Evolutionary conservation across 2,888 invertebrate genomes (phyloP).

Genomic region (Laothoe populi): DNA sequence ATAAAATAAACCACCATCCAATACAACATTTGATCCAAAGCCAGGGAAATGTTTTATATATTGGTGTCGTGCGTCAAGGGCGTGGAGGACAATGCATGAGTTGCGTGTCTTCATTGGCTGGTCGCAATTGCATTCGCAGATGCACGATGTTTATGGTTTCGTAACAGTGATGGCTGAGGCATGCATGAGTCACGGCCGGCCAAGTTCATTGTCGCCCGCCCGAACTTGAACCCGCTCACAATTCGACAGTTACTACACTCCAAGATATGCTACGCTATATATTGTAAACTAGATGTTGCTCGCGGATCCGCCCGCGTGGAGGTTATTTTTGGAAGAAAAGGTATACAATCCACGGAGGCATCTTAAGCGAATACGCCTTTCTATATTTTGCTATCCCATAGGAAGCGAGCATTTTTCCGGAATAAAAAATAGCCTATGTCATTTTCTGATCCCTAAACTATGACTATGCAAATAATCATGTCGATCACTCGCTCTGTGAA

Average conservation of each 20-base stretch:
- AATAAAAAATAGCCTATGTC: no score
- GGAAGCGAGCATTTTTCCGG: no score
- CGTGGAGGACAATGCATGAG: slow-evolving; percentile 50
- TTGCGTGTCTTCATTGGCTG: slow-evolving; percentile 45
- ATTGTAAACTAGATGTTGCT: slow-evolving; percentile 20
- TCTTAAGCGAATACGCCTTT: no score
- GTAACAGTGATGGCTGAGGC: slow-evolving; percentile 72
- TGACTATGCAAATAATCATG: no score
- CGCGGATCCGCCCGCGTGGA: no score
- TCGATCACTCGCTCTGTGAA: no score
- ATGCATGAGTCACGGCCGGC: slow-evolving; percentile 80
- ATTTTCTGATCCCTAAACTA: no score
- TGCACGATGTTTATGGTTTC: slow-evolving; percentile 78
- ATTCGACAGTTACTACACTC: slow-evolving; percentile 51
- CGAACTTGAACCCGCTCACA: slow-evolving; percentile 80
- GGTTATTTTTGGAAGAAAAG: no score
- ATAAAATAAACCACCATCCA: not conserved
- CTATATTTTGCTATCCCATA: no score
- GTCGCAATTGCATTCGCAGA: slow-evolving; percentile 62
- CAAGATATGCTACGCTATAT: slow-evolving; percentile 51
- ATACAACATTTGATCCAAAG: not conserved
- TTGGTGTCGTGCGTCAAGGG: slow-evolving; percentile 38
- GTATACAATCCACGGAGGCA: no score
- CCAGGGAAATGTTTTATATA: slow-evolving; percentile 2
- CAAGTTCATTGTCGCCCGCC: slow-evolving; percentile 82